A percentile compares a stretch with the other conserved stretches of the same genome.
phyloP scores from a whole-genome alignment of 1,140 invertebrate species.

The Bicyclus anynana region DNA sequence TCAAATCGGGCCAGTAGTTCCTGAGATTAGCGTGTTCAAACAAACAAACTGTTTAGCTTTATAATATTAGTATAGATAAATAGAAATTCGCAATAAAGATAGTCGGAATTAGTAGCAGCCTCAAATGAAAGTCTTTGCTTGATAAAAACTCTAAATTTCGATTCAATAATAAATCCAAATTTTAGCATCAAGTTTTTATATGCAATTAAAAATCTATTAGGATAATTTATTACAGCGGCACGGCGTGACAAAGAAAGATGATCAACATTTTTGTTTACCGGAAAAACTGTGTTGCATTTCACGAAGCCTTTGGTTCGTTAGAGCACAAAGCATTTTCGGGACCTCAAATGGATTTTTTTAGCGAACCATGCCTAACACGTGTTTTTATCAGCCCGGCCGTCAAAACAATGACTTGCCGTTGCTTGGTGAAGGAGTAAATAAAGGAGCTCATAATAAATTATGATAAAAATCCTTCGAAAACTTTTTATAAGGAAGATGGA shows the following conservation, averaged over 20 bases:
- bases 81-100: too few relatives aligned
- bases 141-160: too few relatives aligned
- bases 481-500: not conserved
- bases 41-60: too few relatives aligned
- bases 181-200: too few relatives aligned
- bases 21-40: too few relatives aligned
- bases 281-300: not conserved
- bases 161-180: too few relatives aligned
- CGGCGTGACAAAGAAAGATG: not conserved
- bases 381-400: not conserved
- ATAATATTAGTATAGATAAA: too few relatives aligned
- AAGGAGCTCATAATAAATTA: not conserved
- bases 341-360: not conserved
- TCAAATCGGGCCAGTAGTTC: too few relatives aligned
- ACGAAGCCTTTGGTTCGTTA: not conserved
- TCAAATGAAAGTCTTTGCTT: too few relatives aligned
- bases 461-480: not conserved
- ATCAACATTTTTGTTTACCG: not conserved
- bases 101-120: too few relatives aligned
- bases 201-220: not conserved
- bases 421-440: not conserved
- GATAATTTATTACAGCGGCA: not conserved
- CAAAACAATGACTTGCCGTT: slow-evolving; percentile 14
- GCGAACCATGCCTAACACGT: not conserved
- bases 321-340: not conserved